Evolutionary conservation across 2,888 invertebrate species (phyloP).

Genomic region (Hirtodrosophila confusa): DNA sequence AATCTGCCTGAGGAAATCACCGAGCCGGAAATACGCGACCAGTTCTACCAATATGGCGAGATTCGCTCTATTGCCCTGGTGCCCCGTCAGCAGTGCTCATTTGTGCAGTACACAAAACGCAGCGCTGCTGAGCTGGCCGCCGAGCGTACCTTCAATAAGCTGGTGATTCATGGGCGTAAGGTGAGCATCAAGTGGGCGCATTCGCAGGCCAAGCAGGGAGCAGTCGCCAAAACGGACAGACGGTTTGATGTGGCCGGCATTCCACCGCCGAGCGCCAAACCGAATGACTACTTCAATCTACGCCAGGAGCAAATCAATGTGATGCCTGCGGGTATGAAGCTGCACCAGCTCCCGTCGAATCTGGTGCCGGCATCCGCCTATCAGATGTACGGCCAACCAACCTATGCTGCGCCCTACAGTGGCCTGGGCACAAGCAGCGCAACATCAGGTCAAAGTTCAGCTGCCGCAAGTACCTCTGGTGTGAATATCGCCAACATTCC

Average conservation of each 20-base stretch:
- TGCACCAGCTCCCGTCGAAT: constrained; percentile 83
- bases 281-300: constrained; percentile 88
- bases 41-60: constrained; percentile 99
- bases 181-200: constrained; percentile 99
- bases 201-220: constrained; percentile 91
- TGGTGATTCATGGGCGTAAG: constrained; percentile 92
- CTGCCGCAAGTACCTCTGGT: constrained; percentile 37
- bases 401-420: constrained; percentile 84
- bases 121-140: constrained; percentile 96
- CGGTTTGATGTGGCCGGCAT: constrained; percentile 90
- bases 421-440: constrained; percentile 82
- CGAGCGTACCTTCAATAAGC: constrained; percentile 97
- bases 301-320: constrained; percentile 84
- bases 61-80: constrained; percentile 97
- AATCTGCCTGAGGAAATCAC: constrained; percentile 94
- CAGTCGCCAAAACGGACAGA: constrained; percentile 85
- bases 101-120: constrained; percentile 97
- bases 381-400: constrained; percentile 82
- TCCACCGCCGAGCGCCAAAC: constrained; percentile 87
- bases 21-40: constrained; percentile 96
- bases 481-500: constrained; percentile 79
- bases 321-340: constrained; percentile 84
- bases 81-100: constrained; percentile 97
- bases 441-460: constrained; percentile 12
- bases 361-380: constrained; percentile 83